Percentiles rank a stretch among this genome's conserved stretches.
Conservation (phyloP, 2,113 vertebrate species). For the Sinosuthora webbiana region DNA sequence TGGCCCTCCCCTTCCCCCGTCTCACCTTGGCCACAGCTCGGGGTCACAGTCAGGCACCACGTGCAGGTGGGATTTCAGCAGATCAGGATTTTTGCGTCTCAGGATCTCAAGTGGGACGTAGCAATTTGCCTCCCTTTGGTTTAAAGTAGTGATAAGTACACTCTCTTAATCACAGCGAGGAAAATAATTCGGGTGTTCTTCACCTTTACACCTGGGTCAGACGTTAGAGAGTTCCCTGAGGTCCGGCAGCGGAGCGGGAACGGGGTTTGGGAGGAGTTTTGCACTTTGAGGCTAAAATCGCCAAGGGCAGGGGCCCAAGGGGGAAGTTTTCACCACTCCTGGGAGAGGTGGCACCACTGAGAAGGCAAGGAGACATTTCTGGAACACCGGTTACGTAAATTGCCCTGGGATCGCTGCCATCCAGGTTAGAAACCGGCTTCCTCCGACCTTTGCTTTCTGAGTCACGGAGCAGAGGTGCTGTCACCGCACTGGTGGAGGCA, state of each 20-base stretch:
- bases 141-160: neutral
- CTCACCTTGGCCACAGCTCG: neutral
- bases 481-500: neutral
- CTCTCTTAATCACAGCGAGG: neutral
- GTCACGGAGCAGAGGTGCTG: slow-evolving; percentile 53
- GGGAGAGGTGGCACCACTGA: neutral
- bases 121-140: neutral
- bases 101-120: neutral
- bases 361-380: slow-evolving; percentile 50
- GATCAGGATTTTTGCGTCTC: neutral
- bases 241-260: rapidly evolving
- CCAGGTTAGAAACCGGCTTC: slow-evolving; percentile 52
- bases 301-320: neutral
- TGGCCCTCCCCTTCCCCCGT: neutral
- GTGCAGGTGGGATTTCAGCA: neutral
- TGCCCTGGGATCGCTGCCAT: slow-evolving; percentile 74
- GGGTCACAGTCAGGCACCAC: neutral
- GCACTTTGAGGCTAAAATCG: neutral
- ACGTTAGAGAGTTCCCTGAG: rapidly evolving
- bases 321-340: neutral
- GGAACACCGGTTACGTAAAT: slow-evolving; percentile 73
- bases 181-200: neutral
- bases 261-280: neutral
- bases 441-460: slow-evolving; percentile 61
- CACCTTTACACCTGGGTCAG: neutral